Conservation (phyloP, 2,113 vertebrate species). For the Spea bombifrons region DNA sequence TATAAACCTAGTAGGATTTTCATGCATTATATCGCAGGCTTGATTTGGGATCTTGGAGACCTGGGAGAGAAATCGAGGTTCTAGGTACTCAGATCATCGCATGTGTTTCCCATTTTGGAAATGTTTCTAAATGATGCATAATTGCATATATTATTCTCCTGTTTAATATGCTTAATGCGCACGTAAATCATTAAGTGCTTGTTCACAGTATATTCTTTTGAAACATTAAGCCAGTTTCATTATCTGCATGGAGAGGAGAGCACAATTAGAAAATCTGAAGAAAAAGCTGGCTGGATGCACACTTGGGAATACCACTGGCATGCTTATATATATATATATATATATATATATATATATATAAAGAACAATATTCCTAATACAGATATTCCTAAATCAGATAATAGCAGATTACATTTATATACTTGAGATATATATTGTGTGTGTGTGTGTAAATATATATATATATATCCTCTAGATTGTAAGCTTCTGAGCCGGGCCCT, state of each 20-base stretch:
- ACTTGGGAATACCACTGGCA: slow-evolving; percentile 8
- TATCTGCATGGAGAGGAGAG: slow-evolving; percentile 24
- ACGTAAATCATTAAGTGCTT: slow-evolving; percentile 39
- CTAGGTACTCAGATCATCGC: background rate
- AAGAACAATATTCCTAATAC: too few species aligned
- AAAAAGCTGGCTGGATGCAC: background rate
- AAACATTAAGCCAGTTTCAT: slow-evolving; percentile 15
- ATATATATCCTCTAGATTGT: too few species aligned
- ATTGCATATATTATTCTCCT: slow-evolving; percentile 1
- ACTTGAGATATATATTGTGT: too few species aligned
- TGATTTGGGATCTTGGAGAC: background rate
- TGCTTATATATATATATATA: slow-evolving; percentile 6
- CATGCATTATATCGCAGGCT: background rate
- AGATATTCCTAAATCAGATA: too few species aligned
- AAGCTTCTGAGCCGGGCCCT: too few species aligned
- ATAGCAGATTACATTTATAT: too few species aligned
- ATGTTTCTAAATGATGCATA: background rate
- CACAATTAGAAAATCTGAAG: slow-evolving; percentile 23
- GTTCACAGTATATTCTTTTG: background rate
- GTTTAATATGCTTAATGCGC: slow-evolving; percentile 6
- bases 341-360: too few species aligned
- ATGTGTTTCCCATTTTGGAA: background rate
- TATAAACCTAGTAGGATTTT: slow-evolving; percentile 2
- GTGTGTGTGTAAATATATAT: too few species aligned
- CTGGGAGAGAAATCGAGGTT: background rate